Percentiles rank a stretch among this genome's conserved stretches.
These are phyloP conservation scores for Oceanodroma tethys DNA, from an alignment of 2,113 vertebrate genomes.

Conservation along the genomic window DNA sequence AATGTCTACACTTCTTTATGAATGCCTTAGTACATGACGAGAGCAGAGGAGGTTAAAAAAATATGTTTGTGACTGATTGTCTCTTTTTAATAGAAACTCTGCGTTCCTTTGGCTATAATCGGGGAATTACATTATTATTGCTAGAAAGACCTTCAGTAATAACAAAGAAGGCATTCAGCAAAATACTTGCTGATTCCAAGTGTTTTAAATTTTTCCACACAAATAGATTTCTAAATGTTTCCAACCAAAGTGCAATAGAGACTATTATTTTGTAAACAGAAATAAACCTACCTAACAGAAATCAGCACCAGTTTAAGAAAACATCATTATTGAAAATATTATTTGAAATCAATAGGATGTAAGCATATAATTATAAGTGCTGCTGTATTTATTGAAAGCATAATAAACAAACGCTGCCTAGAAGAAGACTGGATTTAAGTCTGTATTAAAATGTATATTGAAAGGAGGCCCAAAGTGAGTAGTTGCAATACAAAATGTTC, in stretches of 20 bases:
- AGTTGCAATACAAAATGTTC: background rate
- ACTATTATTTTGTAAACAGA: background rate
- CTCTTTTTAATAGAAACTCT: background rate
- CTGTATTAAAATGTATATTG: background rate
- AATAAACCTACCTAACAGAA: background rate
- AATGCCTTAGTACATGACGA: background rate
- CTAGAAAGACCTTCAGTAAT: background rate
- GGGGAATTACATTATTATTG: background rate
- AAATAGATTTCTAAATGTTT: background rate
- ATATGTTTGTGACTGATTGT: background rate
- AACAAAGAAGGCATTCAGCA: background rate
- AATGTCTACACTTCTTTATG: background rate
- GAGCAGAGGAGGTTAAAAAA: background rate
- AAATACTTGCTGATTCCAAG: background rate
- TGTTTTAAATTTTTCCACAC: background rate
- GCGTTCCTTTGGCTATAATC: background rate
- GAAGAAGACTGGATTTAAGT: background rate
- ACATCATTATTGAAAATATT: background rate
- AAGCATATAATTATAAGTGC: accelerated
- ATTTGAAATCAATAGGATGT: background rate
- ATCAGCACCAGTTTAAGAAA: background rate
- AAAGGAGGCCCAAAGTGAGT: background rate
- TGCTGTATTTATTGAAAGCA: background rate
- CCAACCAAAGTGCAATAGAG: background rate
- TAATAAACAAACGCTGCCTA: background rate